phyloP scores from a whole-genome alignment of 2,113 vertebrate genomes.

The Malurus alboscapulatus region DNA sequence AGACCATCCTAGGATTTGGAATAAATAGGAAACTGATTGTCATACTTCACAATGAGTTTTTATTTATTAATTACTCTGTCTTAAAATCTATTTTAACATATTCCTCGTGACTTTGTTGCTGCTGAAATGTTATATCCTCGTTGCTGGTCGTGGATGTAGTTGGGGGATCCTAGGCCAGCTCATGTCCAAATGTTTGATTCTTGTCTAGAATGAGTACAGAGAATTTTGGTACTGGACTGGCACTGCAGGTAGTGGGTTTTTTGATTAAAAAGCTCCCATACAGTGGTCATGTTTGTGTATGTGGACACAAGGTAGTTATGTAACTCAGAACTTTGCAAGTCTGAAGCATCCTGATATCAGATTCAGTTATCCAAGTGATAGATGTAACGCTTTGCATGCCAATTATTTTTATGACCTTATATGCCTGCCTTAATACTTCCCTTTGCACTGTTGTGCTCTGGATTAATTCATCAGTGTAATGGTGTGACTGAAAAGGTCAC shows the following conservation, averaged over 20 bases:
- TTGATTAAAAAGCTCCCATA: neutral
- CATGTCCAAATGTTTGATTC: neutral
- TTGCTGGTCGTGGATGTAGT: neutral
- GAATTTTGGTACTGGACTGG: neutral
- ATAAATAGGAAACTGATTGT: neutral
- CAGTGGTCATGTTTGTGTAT: neutral
- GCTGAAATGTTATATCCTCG: rapidly evolving
- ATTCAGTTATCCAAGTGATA: neutral
- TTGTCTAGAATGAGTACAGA: neutral
- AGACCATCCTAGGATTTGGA: neutral
- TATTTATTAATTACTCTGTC: neutral
- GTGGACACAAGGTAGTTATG: rapidly evolving
- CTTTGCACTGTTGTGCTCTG: neutral
- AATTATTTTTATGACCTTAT: neutral
- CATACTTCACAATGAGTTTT: neutral
- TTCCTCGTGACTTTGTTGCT: neutral
- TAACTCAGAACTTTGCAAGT: neutral
- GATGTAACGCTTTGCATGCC: neutral
- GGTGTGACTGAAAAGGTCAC: neutral
- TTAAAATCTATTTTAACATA: neutral
- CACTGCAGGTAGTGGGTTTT: neutral
- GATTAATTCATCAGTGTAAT: neutral
- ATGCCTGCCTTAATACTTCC: neutral
- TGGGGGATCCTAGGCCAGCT: neutral
- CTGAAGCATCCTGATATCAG: neutral